Evolutionary conservation across 2,113 vertebrate genomes (phyloP).

Genomic region (Passer domesticus): DNA sequence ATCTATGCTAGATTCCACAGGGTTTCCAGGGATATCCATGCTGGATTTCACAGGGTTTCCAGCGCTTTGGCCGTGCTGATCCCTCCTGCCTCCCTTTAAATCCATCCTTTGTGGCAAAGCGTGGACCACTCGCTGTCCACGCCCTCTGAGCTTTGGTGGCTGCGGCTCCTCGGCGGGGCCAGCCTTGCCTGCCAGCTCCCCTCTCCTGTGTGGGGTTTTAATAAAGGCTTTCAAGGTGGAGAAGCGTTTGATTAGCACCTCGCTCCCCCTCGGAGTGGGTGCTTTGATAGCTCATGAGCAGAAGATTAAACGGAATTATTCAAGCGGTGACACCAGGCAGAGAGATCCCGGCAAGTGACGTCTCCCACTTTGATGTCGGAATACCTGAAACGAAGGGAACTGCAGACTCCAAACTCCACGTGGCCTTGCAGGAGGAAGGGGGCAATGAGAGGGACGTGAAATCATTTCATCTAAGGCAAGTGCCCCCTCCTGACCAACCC

Average conservation of each 20-base stretch:
- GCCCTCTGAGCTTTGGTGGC: neutral
- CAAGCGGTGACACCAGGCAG: constrained; percentile 50
- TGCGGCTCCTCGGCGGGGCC: neutral
- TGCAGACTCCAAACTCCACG: neutral
- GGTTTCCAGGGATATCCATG: neutral
- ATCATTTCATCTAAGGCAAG: constrained; percentile 45
- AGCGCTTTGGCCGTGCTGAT: neutral
- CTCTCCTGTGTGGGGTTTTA: neutral
- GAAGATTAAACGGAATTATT: constrained; percentile 73
- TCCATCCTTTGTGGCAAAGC: neutral
- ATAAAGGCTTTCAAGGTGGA: constrained; percentile 66
- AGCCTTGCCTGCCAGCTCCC: neutral
- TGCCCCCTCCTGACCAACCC: constrained; percentile 15
- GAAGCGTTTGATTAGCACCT: constrained; percentile 71
- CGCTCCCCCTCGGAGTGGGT: constrained; percentile 53
- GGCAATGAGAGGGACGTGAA: neutral
- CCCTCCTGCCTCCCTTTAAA: neutral
- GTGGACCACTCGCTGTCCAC: neutral
- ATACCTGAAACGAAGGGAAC: constrained; percentile 33
- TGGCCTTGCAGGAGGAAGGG: neutral
- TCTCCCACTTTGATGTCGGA: constrained; percentile 61
- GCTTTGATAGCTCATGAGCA: constrained; percentile 64
- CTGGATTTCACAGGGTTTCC: neutral
- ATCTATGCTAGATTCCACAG: neutral
- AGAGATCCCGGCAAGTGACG: constrained; percentile 53